These are phyloP conservation scores for Ridgeia piscesae DNA, from an alignment of 1,140 invertebrate genomes.

Conservation along the genomic window DNA sequence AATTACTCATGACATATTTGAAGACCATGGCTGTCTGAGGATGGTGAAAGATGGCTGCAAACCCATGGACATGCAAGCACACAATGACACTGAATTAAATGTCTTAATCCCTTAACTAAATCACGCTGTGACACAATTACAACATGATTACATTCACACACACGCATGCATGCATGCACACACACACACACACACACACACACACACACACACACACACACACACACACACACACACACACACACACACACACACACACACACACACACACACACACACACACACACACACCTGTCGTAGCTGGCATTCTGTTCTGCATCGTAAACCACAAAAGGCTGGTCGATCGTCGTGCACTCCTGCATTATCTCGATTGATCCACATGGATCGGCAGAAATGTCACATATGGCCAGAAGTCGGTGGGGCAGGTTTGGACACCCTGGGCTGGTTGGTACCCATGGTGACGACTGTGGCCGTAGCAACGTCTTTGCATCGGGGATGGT, in stretches of 20 bases:
- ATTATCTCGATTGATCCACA: conserved; percentile 99
- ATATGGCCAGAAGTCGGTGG: conserved; percentile 73
- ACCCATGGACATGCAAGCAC: not conserved
- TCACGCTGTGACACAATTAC: not conserved
- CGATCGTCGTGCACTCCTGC: conserved; percentile 99
- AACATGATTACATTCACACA: not conserved
- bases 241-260: conserved; percentile 50
- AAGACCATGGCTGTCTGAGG: not conserved
- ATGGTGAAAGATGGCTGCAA: not conserved
- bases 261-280: not conserved
- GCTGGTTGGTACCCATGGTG: conserved; percentile 80
- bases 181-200: conserved; percentile 50
- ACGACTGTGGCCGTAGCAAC: conserved; percentile 80
- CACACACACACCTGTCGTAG: conserved; percentile 73
- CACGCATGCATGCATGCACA: too few species aligned
- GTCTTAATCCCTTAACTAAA: not conserved
- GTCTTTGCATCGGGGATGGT: conserved; percentile 98
- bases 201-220: not conserved
- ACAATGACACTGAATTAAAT: not conserved
- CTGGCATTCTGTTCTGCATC: conserved; percentile 97
- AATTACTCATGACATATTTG: not conserved
- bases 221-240: conserved; percentile 51
- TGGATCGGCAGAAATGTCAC: conserved; percentile 98
- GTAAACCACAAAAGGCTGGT: conserved; percentile 97
- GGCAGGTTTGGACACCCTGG: conserved; percentile 34